phyloP scores from a whole-genome alignment of 2,888 invertebrate species.

The Cheilosia impressa region DNA sequence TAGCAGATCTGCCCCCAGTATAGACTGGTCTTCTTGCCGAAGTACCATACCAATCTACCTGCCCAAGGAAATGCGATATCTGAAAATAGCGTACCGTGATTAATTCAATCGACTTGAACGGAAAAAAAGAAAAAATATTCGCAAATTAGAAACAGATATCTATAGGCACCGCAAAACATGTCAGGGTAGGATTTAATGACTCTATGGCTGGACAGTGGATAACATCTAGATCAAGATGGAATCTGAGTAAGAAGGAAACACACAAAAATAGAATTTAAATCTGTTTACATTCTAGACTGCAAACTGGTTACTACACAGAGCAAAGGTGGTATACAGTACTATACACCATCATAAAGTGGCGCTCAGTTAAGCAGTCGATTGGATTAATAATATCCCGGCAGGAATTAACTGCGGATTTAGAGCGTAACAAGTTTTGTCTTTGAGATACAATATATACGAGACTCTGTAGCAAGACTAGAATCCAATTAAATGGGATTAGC shows the following conservation, averaged over 20 bases:
- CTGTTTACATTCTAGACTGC: slow-evolving; percentile 1
- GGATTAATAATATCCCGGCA: slow-evolving; percentile 7
- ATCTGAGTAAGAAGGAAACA: slow-evolving; percentile 34
- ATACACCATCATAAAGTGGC: slow-evolving; percentile 33
- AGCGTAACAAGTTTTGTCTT: slow-evolving; percentile 29
- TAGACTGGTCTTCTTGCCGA: slow-evolving; percentile 11
- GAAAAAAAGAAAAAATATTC: slow-evolving; percentile 34
- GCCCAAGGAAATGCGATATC: slow-evolving; percentile 50
- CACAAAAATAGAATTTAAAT: slow-evolving; percentile 17
- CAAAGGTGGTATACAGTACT: slow-evolving; percentile 1
- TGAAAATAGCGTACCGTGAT: slow-evolving; percentile 33
- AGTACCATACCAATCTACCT: slow-evolving; percentile 1
- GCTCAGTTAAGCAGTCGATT: slow-evolving; percentile 17
- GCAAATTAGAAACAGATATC: slow-evolving; percentile 36
- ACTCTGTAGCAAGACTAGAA: background rate
- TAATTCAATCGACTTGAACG: slow-evolving; percentile 56
- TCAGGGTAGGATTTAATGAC: slow-evolving; percentile 29
- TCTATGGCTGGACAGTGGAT: slow-evolving; percentile 25
- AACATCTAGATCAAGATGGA: slow-evolving; percentile 49
- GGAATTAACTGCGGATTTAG: slow-evolving; percentile 13
- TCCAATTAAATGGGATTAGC: slow-evolving; percentile 18
- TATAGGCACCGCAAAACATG: slow-evolving; percentile 12
- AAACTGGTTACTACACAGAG: background rate
- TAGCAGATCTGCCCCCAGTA: slow-evolving; percentile 26
- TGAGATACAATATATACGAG: background rate